Evolutionary conservation across 2,888 invertebrate species (phyloP).

Genomic region (Orchesella flavescens): DNA sequence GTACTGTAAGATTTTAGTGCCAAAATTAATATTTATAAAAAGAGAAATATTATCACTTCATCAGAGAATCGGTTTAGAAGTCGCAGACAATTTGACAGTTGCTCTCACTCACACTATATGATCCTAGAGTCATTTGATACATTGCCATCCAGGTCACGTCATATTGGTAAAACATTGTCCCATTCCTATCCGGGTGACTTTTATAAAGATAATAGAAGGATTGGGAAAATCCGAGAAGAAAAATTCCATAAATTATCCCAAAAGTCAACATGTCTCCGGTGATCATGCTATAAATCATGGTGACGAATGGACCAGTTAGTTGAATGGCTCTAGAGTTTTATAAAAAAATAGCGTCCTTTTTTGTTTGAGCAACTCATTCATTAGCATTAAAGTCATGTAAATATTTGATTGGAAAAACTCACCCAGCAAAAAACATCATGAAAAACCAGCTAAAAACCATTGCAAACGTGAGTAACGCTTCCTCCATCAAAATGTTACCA

Average conservation of each 20-base stretch:
- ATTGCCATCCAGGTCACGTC: conserved; percentile 97
- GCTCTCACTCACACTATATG: conserved; percentile 85
- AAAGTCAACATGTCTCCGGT: conserved; percentile 99
- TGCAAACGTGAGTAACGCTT: conserved; percentile 91
- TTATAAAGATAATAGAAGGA: conserved; percentile 96
- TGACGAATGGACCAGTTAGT: conserved; percentile 97
- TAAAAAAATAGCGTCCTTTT: too few species aligned
- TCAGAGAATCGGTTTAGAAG: too few species aligned
- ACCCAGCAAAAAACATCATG: conserved; percentile 99
- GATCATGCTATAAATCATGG: conserved; percentile 99
- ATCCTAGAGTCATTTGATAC: conserved; percentile 97
- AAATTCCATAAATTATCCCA: conserved; percentile 95
- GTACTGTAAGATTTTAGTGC: conserved; percentile 81
- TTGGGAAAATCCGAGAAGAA: conserved; percentile 96
- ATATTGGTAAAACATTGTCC: conserved; percentile 87
- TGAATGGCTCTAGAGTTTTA: conserved; percentile 84
- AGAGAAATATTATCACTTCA: too few species aligned
- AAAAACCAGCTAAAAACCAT: conserved; percentile 98
- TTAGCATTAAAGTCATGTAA: too few species aligned
- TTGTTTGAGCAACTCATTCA: too few species aligned
- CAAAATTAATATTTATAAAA: conserved; percentile 40
- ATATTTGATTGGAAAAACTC: conserved; percentile 72
- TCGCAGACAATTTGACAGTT: too few species aligned
- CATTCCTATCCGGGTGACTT: conserved; percentile 86
- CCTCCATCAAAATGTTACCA: conserved; percentile 86